Evolutionary conservation across 2,888 invertebrate species (phyloP).

Genomic region (Kuschelorhynchus macadamiae): DNA sequence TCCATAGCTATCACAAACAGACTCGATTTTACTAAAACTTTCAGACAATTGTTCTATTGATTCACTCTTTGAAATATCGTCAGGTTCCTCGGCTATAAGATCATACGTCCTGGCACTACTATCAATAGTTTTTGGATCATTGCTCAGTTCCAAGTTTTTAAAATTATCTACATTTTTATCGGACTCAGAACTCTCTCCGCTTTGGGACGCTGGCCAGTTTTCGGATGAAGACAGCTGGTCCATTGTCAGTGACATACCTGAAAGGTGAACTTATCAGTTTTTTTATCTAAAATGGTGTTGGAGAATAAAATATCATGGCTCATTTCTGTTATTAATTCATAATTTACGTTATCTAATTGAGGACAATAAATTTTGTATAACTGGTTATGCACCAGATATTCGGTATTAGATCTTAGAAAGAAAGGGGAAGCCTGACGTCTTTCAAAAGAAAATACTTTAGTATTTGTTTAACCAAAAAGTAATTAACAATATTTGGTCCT

Average conservation of each 20-base stretch:
- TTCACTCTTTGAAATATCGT: conserved; percentile 70
- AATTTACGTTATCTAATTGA: too few species aligned
- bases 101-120: conserved; percentile 66
- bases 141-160: conserved; percentile 59
- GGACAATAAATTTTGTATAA: too few species aligned
- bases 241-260: conserved; percentile 75
- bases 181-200: conserved; percentile 72
- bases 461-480: too few species aligned
- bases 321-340: too few species aligned
- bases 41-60: conserved; percentile 70
- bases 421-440: too few species aligned
- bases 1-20: conserved; percentile 60
- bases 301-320: too few species aligned
- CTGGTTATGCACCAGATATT: too few species aligned
- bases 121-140: conserved; percentile 68
- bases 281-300: too few species aligned
- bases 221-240: conserved; percentile 83
- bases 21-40: conserved; percentile 67
- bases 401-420: too few species aligned
- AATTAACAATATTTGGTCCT: too few species aligned
- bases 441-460: too few species aligned
- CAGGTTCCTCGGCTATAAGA: conserved; percentile 73
- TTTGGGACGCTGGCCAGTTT: conserved; percentile 82
- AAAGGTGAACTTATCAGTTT: not conserved
- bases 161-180: conserved; percentile 63